A percentile compares a stretch with the other conserved stretches of the same genome.
These are phyloP conservation scores for Stratiolaelaps scimitus DNA, from an alignment of 1,140 invertebrate genomes.

Conservation along the genomic window DNA sequence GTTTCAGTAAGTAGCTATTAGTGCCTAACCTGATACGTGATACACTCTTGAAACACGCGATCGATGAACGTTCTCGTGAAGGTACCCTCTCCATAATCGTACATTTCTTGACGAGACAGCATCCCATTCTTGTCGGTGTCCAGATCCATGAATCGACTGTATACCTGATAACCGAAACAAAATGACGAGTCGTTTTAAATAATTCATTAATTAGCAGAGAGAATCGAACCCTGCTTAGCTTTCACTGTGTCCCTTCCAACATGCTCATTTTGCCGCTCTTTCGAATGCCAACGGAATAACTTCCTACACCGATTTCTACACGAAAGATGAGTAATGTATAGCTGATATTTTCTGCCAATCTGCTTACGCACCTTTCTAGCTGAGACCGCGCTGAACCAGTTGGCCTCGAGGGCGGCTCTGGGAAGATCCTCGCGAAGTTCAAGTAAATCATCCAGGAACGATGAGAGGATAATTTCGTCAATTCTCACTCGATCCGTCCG, in stretches of 20 bases:
- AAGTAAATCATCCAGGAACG: slow-evolving; percentile 78
- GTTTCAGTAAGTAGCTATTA: slow-evolving; percentile 48
- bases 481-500: slow-evolving; percentile 76
- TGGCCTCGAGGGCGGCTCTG: slow-evolving; percentile 66
- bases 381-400: slow-evolving; percentile 88
- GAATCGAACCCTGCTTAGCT: no score
- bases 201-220: no score
- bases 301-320: no score
- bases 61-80: slow-evolving; percentile 82
- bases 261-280: no score
- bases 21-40: slow-evolving; percentile 73
- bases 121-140: slow-evolving; percentile 92
- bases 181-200: no score
- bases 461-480: slow-evolving; percentile 74
- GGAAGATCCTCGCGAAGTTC: slow-evolving; percentile 66
- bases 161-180: slow-evolving; percentile 50
- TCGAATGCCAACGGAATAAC: no score
- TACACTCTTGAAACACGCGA: slow-evolving; percentile 82
- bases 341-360: no score
- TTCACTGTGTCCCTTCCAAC: no score
- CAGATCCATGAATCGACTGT: slow-evolving; percentile 81
- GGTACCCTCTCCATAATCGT: slow-evolving; percentile 71
- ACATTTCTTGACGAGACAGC: slow-evolving; percentile 73
- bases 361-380: slow-evolving; percentile 42
- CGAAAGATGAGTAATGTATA: no score